Base-by-base conservation (phyloP, 2,888 invertebrate species). In the Apomyelois bistriatella region DNA sequence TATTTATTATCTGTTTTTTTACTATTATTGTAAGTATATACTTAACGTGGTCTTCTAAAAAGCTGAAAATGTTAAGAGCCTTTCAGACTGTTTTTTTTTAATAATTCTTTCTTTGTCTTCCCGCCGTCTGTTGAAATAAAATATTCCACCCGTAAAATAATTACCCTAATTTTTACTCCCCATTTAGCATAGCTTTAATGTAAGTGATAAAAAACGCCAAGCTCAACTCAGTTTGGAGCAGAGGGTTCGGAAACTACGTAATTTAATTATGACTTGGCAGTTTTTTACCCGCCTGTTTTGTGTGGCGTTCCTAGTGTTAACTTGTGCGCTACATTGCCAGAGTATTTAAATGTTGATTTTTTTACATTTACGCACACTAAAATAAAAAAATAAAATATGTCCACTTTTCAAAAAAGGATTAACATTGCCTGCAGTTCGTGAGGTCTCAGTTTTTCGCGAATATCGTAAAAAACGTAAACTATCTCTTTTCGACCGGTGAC, bases 71-170 rank as follows among this genome's bases (percentile, higher is more conserved):
- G 73, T 74, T 74, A 74, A 82, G 76, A 74, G 76, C 72, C 74
- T 82, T 83, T 85, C 76, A 78, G 63, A 79, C 77, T 79, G 74
- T 74, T 78, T 79, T 79, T 79, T 79, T 70, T 79, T 79, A 74
- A 78, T 71, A 74, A 77, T 74, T 79, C 79, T 79, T 75, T 74
- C 74, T 83, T 83, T 83, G 79, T 82, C 78, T 80, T 66, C 61
- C 70, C 58, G 60, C 68, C 68, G 70, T 70, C 75, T 73, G 77
- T 74, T 69, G 71, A 70, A 82, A 74, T 79, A 77, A 83, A 85
- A 80, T 79, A 83, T 80, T 81, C 70, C 77, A 73, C 72, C 79
- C 77, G 78, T 79, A 69, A 79, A 82, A 82, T 82, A 82, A 85
- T 84, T 79, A 78, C 76, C 63, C 77, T 84, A 79, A 82, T 85